These are phyloP conservation scores for Akabosia matsudoensis DNA, from an alignment of 1,140 invertebrate species.

Conservation along the genomic window DNA sequence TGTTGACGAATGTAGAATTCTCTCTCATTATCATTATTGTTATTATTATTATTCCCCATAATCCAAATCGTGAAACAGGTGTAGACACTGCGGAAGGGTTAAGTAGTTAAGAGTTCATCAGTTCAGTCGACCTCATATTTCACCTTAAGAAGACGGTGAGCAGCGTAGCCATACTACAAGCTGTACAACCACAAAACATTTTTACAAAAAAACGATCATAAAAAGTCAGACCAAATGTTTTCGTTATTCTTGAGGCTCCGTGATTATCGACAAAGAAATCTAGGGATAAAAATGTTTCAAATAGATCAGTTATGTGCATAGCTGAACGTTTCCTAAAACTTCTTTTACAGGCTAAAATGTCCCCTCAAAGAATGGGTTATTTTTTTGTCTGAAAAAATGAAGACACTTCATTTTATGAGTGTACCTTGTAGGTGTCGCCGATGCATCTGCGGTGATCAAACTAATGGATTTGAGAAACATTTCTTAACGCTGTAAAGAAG, in stretches of 20 bases:
- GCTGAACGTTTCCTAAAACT: too few relatives aligned
- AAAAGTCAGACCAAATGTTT: too few relatives aligned
- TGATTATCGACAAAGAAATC: too few relatives aligned
- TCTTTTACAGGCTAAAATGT: too few relatives aligned
- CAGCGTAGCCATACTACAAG: too few relatives aligned
- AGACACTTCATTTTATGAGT: background rate
- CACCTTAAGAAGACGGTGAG: background rate
- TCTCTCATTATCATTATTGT: background rate
- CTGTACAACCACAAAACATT: too few relatives aligned
- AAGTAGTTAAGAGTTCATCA: background rate
- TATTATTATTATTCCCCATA: background rate
- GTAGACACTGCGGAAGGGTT: background rate
- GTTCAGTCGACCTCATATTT: background rate
- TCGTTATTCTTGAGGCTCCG: too few relatives aligned
- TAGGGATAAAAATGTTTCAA: too few relatives aligned
- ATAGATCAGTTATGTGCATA: too few relatives aligned
- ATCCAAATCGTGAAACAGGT: background rate
- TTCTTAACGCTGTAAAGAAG: background rate
- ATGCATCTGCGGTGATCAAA: background rate
- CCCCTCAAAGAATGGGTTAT: too few relatives aligned
- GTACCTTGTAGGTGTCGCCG: constrained; percentile 3
- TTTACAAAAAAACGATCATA: too few relatives aligned
- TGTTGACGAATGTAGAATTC: background rate
- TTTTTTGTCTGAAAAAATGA: too few relatives aligned
- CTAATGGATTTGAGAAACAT: background rate